phyloP scores from a whole-genome alignment of 37 sponge, comb jelly and placozoan species.

The Haliclona indistincta region DNA sequence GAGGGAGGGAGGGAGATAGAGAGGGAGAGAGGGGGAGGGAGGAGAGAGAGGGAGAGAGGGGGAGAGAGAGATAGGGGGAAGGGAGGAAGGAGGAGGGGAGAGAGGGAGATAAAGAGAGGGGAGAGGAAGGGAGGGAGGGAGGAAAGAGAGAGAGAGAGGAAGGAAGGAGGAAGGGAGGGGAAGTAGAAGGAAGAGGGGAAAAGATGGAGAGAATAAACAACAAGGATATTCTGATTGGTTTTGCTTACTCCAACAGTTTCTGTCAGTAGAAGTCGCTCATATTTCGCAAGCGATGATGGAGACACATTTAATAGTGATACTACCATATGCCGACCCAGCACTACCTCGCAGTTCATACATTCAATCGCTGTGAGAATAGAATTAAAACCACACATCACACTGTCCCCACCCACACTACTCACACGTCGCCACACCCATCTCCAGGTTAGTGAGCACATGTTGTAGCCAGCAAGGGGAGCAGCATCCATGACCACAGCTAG shows the following conservation, averaged over 20 bases:
- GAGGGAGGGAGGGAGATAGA: too few species aligned
- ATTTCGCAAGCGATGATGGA: background rate
- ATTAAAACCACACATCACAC: background rate
- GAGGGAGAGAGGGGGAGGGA: background rate
- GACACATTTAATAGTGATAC: slow-evolving; percentile 7
- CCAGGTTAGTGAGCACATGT: slow-evolving; percentile 40
- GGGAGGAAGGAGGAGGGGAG: background rate
- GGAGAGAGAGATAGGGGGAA: too few species aligned
- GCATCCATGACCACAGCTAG: slow-evolving; percentile 77
- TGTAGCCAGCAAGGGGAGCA: slow-evolving; percentile 60
- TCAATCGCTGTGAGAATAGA: slow-evolving; percentile 37
- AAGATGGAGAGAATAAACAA: too few species aligned
- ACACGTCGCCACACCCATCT: slow-evolving; percentile 21
- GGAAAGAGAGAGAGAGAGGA: background rate
- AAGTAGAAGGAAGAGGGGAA: too few species aligned
- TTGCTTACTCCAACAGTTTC: slow-evolving; percentile 41
- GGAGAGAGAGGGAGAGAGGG: background rate
- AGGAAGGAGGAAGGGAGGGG: background rate
- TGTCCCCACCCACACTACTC: slow-evolving; percentile 19
- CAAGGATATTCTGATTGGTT: too few species aligned
- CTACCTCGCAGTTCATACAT: slow-evolving; percentile 50
- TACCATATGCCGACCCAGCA: slow-evolving; percentile 42
- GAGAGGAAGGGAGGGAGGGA: background rate
- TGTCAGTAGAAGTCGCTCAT: slow-evolving; percentile 18
- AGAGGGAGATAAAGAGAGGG: too few species aligned